Conservation (phyloP, 2,888 invertebrate genomes). For the Synergus umbraculus region DNA sequence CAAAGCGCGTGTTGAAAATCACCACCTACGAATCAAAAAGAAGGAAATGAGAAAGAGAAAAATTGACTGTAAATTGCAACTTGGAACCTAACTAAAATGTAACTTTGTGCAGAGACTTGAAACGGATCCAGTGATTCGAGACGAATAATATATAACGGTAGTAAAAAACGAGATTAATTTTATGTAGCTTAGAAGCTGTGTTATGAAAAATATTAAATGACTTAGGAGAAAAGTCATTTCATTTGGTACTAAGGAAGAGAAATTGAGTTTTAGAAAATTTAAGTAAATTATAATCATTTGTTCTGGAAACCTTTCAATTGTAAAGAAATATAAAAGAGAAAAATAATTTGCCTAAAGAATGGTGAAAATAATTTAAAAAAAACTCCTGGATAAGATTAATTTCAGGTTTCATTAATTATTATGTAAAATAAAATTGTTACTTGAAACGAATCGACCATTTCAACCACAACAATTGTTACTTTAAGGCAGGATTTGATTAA, state of each 20-base stretch:
- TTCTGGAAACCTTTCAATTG: neutral
- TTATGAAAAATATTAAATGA: neutral
- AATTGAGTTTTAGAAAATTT: neutral
- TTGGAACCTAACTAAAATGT: neutral
- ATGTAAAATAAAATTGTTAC: neutral
- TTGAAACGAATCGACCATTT: neutral
- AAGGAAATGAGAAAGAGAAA: neutral
- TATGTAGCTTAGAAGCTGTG: neutral
- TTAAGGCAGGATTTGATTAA: neutral
- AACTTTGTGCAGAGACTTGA: constrained; percentile 18
- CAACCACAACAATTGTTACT: neutral
- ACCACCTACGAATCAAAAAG: constrained; percentile 25
- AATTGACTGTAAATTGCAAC: constrained; percentile 11
- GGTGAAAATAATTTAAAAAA: no score
- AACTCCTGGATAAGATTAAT: neutral
- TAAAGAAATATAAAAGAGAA: no score
- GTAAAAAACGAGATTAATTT: neutral
- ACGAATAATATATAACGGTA: constrained; percentile 21
- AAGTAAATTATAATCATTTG: neutral
- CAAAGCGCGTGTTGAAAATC: constrained; percentile 21
- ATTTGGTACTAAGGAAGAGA: neutral
- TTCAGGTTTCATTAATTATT: neutral
- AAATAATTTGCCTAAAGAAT: no score
- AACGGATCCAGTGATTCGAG: constrained; percentile 28
- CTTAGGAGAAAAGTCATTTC: neutral